phyloP scores from a whole-genome alignment of 1,140 invertebrate species.

The Cydia fagiglandana region DNA sequence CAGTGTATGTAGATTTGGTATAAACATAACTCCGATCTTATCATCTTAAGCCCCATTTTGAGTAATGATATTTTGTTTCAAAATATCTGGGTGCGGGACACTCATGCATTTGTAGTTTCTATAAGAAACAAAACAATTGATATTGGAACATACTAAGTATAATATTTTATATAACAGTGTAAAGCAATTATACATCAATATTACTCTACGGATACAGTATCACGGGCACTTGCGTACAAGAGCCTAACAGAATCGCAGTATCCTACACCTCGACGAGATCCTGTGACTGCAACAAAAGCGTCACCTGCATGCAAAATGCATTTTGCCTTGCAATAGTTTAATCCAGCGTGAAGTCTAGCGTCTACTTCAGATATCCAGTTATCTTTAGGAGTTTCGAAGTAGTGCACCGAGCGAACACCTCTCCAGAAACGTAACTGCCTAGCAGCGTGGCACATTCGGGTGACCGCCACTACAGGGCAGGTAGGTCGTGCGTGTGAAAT shows the following conservation, averaged over 20 bases:
- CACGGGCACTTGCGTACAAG: constrained; percentile 79
- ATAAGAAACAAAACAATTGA: background rate
- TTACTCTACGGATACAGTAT: constrained; percentile 58
- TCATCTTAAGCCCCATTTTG: no score
- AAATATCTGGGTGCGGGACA: no score
- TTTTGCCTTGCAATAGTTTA: constrained; percentile 84
- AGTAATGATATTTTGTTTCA: no score
- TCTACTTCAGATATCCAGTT: constrained; percentile 88
- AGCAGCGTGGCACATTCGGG: constrained; percentile 82
- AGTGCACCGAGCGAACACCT: constrained; percentile 85
- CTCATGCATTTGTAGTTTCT: no score
- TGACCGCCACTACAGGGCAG: constrained; percentile 88
- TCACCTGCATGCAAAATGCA: constrained; percentile 84
- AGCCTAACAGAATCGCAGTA: constrained; percentile 89
- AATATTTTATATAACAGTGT: background rate
- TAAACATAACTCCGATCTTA: no score
- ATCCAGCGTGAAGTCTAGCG: constrained; percentile 83
- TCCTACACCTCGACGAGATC: constrained; percentile 86
- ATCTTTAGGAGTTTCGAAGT: constrained; percentile 71
- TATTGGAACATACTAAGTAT: background rate
- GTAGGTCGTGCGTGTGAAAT: constrained; percentile 85
- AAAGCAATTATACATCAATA: constrained; percentile 12
- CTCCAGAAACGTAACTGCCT: constrained; percentile 86
- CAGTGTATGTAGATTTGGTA: no score
- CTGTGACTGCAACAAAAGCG: constrained; percentile 86